Evolutionary conservation across 2,113 vertebrate genomes (phyloP), one percentile per base, ranked within the genome.

Genomic region (Epinephelus fuscoguttatus): DNA sequence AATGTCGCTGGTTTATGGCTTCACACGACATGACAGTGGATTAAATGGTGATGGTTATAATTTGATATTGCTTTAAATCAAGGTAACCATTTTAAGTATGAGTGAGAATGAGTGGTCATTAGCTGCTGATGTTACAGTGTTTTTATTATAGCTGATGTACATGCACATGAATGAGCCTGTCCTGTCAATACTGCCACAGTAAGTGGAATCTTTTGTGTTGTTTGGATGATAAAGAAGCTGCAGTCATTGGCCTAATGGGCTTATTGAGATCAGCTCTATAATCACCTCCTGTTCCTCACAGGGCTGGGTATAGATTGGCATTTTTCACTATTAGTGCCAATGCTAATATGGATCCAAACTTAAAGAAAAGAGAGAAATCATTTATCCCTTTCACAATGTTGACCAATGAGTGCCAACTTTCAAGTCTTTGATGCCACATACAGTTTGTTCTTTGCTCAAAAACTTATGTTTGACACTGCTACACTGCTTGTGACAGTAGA

Each of bases 201-300:
- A 2, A 59, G 42, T 63, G 56, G 50, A 19, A 14, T 71, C 19
- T 53, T 64, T 67, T 62, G 30, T 85, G 63, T 81, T 80, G 27
- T 90, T 82, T 69, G 8, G 47, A 53, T 64, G 70, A 25, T 71
- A 74, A 70, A 82, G 30, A 84, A 67, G 67, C 86, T 70, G 60
- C 27, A 73, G 73, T 68, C 84, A 85, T 57, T 78, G 77, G 75
- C 70, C 74, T 89, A 88, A 93, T 85, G 88, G 83, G 80, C 61
- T 91, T 92, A 91, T 73, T 82, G 77, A 85, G 91, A 92, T 93
- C 80, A 93, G 84, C 81, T 69, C 68, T 63, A 17, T 93, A 85
- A 92, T 92, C 84, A 63, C 84, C 81, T 84, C 15, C 86, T 88
- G 59, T 60, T 74, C 62, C 64, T 73, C 53, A 2, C 27, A 72